Evolutionary conservation across 2,113 vertebrate genomes (phyloP).

Genomic region (Nothocercus nigrocapillus): DNA sequence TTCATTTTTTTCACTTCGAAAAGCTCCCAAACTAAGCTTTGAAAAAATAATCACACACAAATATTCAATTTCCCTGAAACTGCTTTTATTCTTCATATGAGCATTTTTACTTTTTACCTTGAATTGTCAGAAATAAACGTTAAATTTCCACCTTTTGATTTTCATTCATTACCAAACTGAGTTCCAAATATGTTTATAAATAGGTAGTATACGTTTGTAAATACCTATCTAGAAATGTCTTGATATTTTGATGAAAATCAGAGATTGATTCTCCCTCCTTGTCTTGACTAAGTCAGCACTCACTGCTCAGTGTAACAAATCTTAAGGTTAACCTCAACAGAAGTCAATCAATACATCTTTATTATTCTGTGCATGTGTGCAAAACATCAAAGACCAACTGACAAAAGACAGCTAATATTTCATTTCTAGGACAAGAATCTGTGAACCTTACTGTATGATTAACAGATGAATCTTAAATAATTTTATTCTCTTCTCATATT

Average conservation of each 20-base stretch:
- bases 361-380: constrained; percentile 61
- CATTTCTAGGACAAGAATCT: constrained; percentile 36
- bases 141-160: background rate
- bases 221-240: background rate
- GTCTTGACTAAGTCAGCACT: constrained; percentile 24
- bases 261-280: constrained; percentile 26
- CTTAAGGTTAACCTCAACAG: constrained; percentile 65
- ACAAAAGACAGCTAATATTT: constrained; percentile 59
- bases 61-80: background rate
- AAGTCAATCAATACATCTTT: constrained; percentile 66
- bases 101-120: background rate
- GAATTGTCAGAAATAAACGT: background rate
- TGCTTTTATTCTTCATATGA: background rate
- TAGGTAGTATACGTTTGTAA: background rate
- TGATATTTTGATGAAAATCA: constrained; percentile 31
- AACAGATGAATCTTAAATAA: constrained; percentile 29
- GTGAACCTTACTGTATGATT: background rate
- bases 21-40: background rate
- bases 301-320: constrained; percentile 55
- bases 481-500: constrained; percentile 1
- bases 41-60: background rate
- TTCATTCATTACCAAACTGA: background rate
- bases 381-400: constrained; percentile 57
- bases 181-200: background rate
- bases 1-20: background rate